Evolutionary conservation across 2,113 vertebrate species (phyloP).

Genomic region (Hemiscyllium ocellatum): DNA sequence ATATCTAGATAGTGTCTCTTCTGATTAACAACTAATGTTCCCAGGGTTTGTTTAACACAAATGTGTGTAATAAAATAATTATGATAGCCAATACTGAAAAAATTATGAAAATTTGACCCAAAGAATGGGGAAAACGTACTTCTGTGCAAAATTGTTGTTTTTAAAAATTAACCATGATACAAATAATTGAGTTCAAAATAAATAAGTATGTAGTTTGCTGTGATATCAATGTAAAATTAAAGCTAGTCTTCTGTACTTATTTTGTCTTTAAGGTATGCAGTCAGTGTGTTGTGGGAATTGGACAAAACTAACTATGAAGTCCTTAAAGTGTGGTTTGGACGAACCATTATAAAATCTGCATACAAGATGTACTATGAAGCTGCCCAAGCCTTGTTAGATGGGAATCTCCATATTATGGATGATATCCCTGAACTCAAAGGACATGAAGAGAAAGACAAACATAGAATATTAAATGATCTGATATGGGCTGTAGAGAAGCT

Average conservation of each 20-base stretch:
- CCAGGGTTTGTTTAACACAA: not conserved
- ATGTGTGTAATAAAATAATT: not conserved
- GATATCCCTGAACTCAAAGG: conserved; percentile 64
- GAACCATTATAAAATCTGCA: conserved; percentile 75
- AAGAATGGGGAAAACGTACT: not conserved
- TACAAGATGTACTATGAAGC: conserved; percentile 86
- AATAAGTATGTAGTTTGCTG: not conserved
- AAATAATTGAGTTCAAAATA: no score
- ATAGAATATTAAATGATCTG: conserved; percentile 57
- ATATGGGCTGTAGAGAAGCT: conserved; percentile 65
- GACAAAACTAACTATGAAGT: conserved; percentile 60
- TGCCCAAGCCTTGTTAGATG: conserved; percentile 76
- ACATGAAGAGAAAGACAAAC: conserved; percentile 49
- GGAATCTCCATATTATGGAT: conserved; percentile 48
- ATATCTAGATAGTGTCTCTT: not conserved
- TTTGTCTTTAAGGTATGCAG: conserved; percentile 70
- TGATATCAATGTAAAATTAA: not conserved
- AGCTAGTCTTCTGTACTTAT: not conserved
- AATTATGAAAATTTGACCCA: not conserved
- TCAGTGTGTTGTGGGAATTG: conserved; percentile 86
- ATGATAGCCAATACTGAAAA: not conserved
- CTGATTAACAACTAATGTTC: not conserved
- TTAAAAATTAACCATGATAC: not conserved
- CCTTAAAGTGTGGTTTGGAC: conserved; percentile 64
- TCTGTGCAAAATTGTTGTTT: not conserved